Evolutionary conservation across 2,888 invertebrate species (phyloP).

Genomic region (Ormyrus labotus): DNA sequence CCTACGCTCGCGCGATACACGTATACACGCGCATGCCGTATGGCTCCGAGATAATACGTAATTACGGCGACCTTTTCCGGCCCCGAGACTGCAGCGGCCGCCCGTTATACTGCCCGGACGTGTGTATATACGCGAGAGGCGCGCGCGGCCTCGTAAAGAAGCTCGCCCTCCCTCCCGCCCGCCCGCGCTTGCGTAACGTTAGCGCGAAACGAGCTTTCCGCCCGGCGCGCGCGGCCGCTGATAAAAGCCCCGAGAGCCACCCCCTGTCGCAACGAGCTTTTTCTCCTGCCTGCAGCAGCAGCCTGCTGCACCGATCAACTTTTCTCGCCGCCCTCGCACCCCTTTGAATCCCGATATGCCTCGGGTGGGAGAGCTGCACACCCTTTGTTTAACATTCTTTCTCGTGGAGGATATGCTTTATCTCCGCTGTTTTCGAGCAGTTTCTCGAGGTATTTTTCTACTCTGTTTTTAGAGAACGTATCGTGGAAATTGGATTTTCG

Average conservation of each 20-base stretch:
- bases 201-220: slow-evolving; percentile 65
- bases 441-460: too few relatives aligned
- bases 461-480: too few relatives aligned
- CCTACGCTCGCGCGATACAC: neutral
- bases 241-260: slow-evolving; percentile 56
- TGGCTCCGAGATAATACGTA: slow-evolving; percentile 48
- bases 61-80: slow-evolving; percentile 26
- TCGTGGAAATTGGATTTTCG: too few relatives aligned
- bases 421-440: too few relatives aligned
- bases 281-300: too few relatives aligned
- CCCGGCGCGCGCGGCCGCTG: slow-evolving; percentile 48
- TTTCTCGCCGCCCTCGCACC: slow-evolving; percentile 21
- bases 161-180: slow-evolving; percentile 59
- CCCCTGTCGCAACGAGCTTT: slow-evolving; percentile 9
- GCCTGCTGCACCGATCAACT: too few relatives aligned
- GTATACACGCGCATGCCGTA: slow-evolving; percentile 5
- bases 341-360: slow-evolving; percentile 52
- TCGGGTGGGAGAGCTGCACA: neutral
- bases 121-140: neutral
- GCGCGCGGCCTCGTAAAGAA: slow-evolving; percentile 64
- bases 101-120: neutral
- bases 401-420: too few relatives aligned
- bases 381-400: too few relatives aligned
- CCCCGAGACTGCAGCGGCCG: neutral
- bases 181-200: slow-evolving; percentile 65